Evolutionary conservation across 2,113 vertebrate species (phyloP).

Genomic region (Saguinus imperator): DNA sequence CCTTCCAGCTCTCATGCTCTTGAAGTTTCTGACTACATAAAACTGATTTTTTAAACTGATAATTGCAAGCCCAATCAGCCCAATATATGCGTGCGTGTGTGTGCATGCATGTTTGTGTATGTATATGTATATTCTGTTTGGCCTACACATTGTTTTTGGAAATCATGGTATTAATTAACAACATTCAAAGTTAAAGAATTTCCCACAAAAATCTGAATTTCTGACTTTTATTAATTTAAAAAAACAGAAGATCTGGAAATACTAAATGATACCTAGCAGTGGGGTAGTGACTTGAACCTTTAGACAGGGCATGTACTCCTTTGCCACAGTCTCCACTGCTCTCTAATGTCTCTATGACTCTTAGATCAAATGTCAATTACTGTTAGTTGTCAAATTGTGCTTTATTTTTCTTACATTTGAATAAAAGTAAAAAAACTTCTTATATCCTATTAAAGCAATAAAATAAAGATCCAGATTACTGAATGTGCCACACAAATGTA

Average conservation of each 20-base stretch:
- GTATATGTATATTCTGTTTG: neutral
- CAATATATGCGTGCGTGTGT: neutral
- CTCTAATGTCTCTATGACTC: neutral
- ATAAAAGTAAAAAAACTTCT: neutral
- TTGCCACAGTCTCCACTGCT: neutral
- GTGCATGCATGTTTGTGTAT: too few species aligned
- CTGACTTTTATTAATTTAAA: neutral
- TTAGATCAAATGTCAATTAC: neutral
- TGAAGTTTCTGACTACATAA: neutral
- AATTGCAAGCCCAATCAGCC: neutral
- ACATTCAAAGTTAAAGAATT: neutral
- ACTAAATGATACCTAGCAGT: neutral
- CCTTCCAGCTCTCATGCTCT: neutral
- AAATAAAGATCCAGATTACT: neutral
- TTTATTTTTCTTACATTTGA: neutral
- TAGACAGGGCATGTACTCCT: neutral
- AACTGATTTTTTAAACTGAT: neutral
- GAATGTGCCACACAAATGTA: neutral
- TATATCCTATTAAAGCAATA: neutral
- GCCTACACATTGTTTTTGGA: neutral
- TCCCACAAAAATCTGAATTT: neutral
- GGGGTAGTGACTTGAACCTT: neutral
- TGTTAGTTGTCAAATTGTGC: neutral
- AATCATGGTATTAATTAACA: neutral
- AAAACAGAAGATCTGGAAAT: neutral